Evolutionary conservation across 2,113 vertebrate genomes (phyloP).

Genomic region (Potamarius usumacintae): DNA sequence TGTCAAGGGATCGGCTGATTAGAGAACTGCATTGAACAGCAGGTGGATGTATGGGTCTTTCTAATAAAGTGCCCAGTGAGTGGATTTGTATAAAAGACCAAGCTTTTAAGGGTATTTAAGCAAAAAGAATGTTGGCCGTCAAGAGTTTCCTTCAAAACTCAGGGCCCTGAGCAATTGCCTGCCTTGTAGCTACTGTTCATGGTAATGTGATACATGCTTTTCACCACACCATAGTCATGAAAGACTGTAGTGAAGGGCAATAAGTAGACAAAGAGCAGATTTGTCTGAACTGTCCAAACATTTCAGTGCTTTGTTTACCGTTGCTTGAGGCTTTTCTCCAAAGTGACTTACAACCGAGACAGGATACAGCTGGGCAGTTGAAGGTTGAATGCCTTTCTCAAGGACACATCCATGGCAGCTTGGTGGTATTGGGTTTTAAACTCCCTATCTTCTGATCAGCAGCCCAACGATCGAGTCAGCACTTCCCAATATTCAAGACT

Average conservation of each 20-base stretch:
- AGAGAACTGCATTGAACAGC: too few species aligned
- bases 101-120: not conserved
- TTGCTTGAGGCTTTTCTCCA: not conserved
- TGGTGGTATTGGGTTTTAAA: not conserved
- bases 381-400: not conserved
- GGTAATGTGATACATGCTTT: not conserved
- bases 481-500: not conserved
- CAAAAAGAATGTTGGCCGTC: not conserved
- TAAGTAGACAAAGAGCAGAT: not conserved
- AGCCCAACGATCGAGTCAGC: not conserved
- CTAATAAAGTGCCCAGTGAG: too few species aligned
- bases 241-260: not conserved
- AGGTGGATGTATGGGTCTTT: too few species aligned
- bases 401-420: not conserved
- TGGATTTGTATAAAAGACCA: too few species aligned
- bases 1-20: too few species aligned
- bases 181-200: not conserved
- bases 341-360: not conserved
- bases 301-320: not conserved
- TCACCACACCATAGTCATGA: too few species aligned
- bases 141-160: not conserved
- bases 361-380: not conserved
- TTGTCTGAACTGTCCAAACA: not conserved
- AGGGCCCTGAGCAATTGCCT: not conserved
- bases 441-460: not conserved